Evolutionary conservation across 2,113 vertebrate genomes (phyloP), one percentile per base, ranked within the genome.

Genomic region (Chelonoidis abingdonii): DNA sequence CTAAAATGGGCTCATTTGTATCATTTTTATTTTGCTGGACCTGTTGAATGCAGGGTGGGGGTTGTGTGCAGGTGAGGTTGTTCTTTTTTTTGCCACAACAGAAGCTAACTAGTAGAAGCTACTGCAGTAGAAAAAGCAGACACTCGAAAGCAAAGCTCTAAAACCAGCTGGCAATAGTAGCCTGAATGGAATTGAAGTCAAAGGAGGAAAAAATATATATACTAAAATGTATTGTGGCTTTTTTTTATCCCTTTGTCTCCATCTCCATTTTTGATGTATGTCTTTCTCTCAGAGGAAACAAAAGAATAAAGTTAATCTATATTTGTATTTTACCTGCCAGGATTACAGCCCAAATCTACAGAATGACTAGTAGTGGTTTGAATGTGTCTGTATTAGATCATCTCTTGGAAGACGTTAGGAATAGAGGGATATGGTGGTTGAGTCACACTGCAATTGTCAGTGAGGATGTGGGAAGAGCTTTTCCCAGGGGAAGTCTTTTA

Each of bases 271-370:
- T 93, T 80, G 52, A 49, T 86, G 54, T 89, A 6, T 93, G 16
- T 89, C 78, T 38, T 7, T 62, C 87, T 92, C 76, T 50, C 35
- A 53, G 78, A 11, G 53, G 49, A 92, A 96, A 95, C 92, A 44
- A 95, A 90, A 88, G 93, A 31, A 94, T 93, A 92, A 88, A 96
- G 82, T 44, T 93, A 82, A 72, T 95, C 88, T 90, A 90, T 94
- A 86, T 93, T 92, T 94, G 52, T 92, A 82, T 95, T 93, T 96
- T 94, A 22, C 7, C 21, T 44, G 65, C 80, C 57, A 85, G 38
- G 57, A n/a, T 41, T 87, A 17, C 17, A 94, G 69, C 90, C 78
- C 44, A 86, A 96, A 89, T n/a, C 49, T 76, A 80, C 80, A 83
- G 82, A 44, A 53, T 1, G n/a, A 86, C 80, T 88, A 87, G n/a